phyloP scores from a whole-genome alignment of 2,888 invertebrate species.

The Drosophila helvetica region DNA sequence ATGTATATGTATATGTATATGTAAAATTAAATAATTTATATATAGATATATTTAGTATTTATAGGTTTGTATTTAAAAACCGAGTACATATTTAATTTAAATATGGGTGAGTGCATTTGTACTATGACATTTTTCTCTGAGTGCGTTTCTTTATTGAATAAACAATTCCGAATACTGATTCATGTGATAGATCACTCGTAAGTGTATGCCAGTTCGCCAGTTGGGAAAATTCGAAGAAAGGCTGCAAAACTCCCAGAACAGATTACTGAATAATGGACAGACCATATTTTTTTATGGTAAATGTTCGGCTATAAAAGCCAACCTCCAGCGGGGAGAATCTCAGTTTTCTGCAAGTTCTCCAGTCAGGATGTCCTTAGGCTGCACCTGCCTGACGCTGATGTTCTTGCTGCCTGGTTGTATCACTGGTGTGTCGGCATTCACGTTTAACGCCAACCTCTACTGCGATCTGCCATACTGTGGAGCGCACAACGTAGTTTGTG shows the following conservation, averaged over 20 bases:
- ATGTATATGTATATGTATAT: no score
- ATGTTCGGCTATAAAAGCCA: not conserved
- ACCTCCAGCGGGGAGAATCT: not conserved
- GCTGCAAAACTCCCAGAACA: no score
- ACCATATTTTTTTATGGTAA: not conserved
- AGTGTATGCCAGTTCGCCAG: not conserved
- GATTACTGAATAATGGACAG: not conserved
- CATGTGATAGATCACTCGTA: not conserved
- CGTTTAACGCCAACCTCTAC: constrained; percentile 11
- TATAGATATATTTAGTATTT: no score
- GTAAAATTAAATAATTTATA: no score
- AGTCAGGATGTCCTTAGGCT: not conserved
- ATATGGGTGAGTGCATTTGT: no score
- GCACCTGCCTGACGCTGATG: not conserved
- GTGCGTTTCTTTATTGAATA: no score
- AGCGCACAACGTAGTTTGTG: constrained; percentile 41
- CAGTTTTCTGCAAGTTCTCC: not conserved
- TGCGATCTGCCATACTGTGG: constrained; percentile 42
- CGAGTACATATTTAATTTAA: no score
- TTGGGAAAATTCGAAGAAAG: not conserved
- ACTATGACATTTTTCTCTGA: no score
- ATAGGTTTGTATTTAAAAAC: no score
- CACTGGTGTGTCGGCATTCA: not conserved
- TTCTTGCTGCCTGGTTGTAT: not conserved
- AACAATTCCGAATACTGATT: not conserved